Evolutionary conservation across 2,113 vertebrate genomes (phyloP), one percentile per base, ranked within the genome.

Genomic region (human (Homo sapiens)): DNA sequence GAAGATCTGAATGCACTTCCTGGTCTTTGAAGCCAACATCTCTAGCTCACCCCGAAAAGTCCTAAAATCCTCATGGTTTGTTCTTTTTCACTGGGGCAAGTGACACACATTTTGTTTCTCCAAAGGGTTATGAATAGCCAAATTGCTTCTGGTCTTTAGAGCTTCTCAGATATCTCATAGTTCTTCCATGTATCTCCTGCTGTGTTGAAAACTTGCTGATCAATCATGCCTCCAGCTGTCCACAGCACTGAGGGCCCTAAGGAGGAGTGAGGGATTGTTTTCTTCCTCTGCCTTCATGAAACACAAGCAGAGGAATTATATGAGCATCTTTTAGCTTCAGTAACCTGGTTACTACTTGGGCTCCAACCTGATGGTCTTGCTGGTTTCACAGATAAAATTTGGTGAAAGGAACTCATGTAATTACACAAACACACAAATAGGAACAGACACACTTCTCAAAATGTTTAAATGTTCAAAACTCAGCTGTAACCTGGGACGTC

Each of bases 1-100:
- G 38, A 83, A 89, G 57, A 82, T 48, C 5, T 32, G 43, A 35
- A n/a, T 27, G 20, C 3, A 40, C 23, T 18, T 93, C 70, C 93
- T 81, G 76, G 12, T 76, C 45, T 55, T 85, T 68, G 75, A 96
- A 86, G 86, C 75, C 76, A 45, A 87, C 87, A 96, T 86, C 40
- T 27, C 82, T 25, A 85, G 0, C 84, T 84, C 70, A 61, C 61
- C 35, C 38, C 68, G 45, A 90, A 72, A 80, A 86, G 7, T 68
- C 90, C 43, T 57, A 78, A 64, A 72, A 30, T 88, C 94, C 55
- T 79, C 59, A 30, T 79, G 43, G 61, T 38, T 61, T 70, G n/a
- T 96, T 72, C 16, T 8, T 85, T 97, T 70, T 38, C 40, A 23
- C 52, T 72, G 35, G 72, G 85, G 13, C 20, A 93, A 68, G 80